Evolutionary conservation across 2,888 invertebrate species (phyloP), one percentile per base, ranked within the genome.

Genomic region (Trypoxylon attenuatum): DNA sequence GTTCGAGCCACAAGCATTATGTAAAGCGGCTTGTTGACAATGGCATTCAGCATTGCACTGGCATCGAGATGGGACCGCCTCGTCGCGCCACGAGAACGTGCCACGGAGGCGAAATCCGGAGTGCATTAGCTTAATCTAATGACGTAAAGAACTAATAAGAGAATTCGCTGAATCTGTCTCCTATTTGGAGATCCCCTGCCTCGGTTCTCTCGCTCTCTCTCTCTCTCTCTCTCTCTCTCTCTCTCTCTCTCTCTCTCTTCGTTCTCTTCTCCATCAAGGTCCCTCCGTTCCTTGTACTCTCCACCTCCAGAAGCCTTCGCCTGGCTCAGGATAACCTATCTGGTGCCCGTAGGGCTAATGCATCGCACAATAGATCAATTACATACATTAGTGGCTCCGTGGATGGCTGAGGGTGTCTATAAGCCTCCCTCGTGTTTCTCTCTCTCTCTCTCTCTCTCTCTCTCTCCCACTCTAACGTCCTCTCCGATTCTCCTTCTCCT

Each of bases 291-390:
- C 33, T 33, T 33, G 33, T 33, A 33, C 13, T 55, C 56, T 65
- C 51, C 41, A 25, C 45, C 67, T 21, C 58, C 57, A 49, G 42
- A 10, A 23, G 39, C 41, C 63, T 51, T 57, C 50, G 69, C 69
- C 65, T 39, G 49, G 39, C 52, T 19, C 46, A 58, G 77, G 73
- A 75, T 76, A 78, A 75, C 72, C 76, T 78, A 80, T 78, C 77
- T 71, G 67, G 68, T 69, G 76, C 75, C 76, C 67, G 75, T 77
- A 78, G 81, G 77, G 79, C 83, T 82, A 83, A 83, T 83, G 82
- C 81, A 85, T 82, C 77, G 80, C 80, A 85, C 83, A 85, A 84
- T 86, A 81, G 85, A 85, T 86, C 84, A 86, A 86, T 85, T 86
- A 86, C 84, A 81, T 81, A 82, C 83, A 84, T 86, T 83, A 83